Conservation (phyloP, 2,113 vertebrate species). For the Oostethus manadensis region DNA sequence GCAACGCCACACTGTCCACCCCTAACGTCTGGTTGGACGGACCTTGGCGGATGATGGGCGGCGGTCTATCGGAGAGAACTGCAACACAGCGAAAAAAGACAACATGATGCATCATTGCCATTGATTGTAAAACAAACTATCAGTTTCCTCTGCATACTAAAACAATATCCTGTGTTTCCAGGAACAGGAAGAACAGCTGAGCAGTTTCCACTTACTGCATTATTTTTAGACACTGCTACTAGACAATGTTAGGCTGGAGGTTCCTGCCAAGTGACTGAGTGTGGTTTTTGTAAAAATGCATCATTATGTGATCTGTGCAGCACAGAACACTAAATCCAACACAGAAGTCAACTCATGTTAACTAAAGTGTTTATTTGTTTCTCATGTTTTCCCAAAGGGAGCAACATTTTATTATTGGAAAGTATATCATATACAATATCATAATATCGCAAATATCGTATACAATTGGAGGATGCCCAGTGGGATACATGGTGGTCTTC, state of each 20-base stretch:
- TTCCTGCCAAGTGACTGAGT: slow-evolving; percentile 49
- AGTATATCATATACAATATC: too few species aligned
- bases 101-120: neutral
- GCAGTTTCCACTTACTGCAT: slow-evolving; percentile 55
- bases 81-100: slow-evolving; percentile 19
- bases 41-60: slow-evolving; percentile 95
- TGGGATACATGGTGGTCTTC: too few species aligned
- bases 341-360: neutral
- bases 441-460: too few species aligned
- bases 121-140: too few species aligned
- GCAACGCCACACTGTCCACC: slow-evolving; percentile 84
- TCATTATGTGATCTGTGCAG: slow-evolving; percentile 61
- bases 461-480: too few species aligned
- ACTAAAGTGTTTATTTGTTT: too few species aligned
- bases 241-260: slow-evolving; percentile 38
- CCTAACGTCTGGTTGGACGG: slow-evolving; percentile 90
- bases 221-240: slow-evolving; percentile 54
- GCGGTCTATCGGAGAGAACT: slow-evolving; percentile 95
- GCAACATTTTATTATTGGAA: too few species aligned
- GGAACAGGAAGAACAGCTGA: slow-evolving; percentile 55
- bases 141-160: slow-evolving; percentile 39
- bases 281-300: slow-evolving; percentile 57
- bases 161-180: slow-evolving; percentile 54
- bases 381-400: too few species aligned
- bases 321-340: slow-evolving; percentile 54